Percentiles rank a stretch among this genome's conserved stretches.
Evolutionary conservation across 2,888 invertebrate species (phyloP).

Genomic region (Drosophila quinaria): DNA sequence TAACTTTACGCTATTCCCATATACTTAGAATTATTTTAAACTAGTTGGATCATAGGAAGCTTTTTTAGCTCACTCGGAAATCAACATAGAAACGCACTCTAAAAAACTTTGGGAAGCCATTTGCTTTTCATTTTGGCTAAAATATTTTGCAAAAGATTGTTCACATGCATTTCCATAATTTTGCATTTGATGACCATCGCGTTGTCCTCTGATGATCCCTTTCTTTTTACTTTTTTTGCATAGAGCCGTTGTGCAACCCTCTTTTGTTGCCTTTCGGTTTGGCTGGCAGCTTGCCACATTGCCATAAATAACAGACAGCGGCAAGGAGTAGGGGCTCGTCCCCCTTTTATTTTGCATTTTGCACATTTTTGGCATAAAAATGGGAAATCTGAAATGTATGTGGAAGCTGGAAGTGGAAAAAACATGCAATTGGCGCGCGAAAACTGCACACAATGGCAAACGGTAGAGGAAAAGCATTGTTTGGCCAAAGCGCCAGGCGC

Average conservation of each 20-base stretch:
- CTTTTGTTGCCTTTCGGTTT: constrained; percentile 31
- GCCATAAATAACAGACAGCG: constrained; percentile 53
- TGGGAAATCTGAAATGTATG: constrained; percentile 49
- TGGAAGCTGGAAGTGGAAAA: constrained; percentile 51
- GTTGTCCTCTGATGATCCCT: constrained; percentile 30
- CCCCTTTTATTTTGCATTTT: constrained; percentile 65
- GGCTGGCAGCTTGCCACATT: constrained; percentile 57
- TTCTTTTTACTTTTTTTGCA: constrained; percentile 33
- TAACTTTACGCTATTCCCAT: not conserved
- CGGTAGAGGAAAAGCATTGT: constrained; percentile 59
- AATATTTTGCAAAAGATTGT: constrained; percentile 13
- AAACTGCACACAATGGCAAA: constrained; percentile 58
- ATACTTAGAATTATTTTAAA: not conserved
- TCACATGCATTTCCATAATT: constrained; percentile 46
- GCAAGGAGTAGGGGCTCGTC: constrained; percentile 33
- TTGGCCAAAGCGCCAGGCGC: constrained; percentile 66
- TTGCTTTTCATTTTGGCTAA: constrained; percentile 4
- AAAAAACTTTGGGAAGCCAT: not conserved
- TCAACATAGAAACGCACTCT: not conserved
- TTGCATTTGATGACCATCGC: constrained; percentile 36
- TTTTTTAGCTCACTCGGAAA: too few species aligned
- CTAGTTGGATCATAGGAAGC: too few species aligned
- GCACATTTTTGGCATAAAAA: constrained; percentile 60
- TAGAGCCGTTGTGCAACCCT: constrained; percentile 41
- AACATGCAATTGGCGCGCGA: constrained; percentile 77